These are phyloP conservation scores for Litoditis marina DNA, from an alignment of 2,888 invertebrate species.

Conservation along the genomic window DNA sequence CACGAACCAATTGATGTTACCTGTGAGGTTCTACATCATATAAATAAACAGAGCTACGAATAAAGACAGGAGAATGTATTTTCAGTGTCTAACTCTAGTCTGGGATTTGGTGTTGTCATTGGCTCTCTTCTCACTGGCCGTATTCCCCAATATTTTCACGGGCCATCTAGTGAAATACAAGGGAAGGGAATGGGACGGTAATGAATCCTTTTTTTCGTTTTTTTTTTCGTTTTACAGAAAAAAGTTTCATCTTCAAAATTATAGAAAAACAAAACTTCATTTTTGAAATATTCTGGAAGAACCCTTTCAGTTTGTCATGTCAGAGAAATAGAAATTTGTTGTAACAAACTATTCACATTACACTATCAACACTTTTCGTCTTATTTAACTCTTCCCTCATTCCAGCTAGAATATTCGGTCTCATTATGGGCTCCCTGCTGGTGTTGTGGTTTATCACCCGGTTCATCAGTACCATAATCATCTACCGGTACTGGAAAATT, in stretches of 20 bases:
- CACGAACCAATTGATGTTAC: too few relatives aligned
- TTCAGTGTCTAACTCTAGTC: slow-evolving; percentile 33
- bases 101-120: slow-evolving; percentile 28
- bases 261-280: too few relatives aligned
- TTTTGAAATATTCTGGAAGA: too few relatives aligned
- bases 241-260: too few relatives aligned
- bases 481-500: slow-evolving; percentile 39
- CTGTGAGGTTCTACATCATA: too few relatives aligned
- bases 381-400: not conserved
- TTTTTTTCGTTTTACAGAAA: too few relatives aligned
- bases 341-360: not conserved
- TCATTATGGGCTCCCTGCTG: slow-evolving; percentile 32
- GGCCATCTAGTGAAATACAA: slow-evolving; percentile 34
- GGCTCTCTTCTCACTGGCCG: slow-evolving; percentile 29
- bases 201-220: too few relatives aligned
- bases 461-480: slow-evolving; percentile 28
- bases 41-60: too few relatives aligned
- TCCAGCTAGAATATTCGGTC: slow-evolving; percentile 29
- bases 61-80: too few relatives aligned
- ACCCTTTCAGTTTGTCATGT: too few relatives aligned
- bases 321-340: too few relatives aligned
- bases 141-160: slow-evolving; percentile 28
- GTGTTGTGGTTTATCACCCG: slow-evolving; percentile 36
- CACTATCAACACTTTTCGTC: not conserved
- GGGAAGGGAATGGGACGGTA: slow-evolving; percentile 32